Conservation (phyloP, 2,113 vertebrate genomes). For the Heloderma charlesbogerti region DNA sequence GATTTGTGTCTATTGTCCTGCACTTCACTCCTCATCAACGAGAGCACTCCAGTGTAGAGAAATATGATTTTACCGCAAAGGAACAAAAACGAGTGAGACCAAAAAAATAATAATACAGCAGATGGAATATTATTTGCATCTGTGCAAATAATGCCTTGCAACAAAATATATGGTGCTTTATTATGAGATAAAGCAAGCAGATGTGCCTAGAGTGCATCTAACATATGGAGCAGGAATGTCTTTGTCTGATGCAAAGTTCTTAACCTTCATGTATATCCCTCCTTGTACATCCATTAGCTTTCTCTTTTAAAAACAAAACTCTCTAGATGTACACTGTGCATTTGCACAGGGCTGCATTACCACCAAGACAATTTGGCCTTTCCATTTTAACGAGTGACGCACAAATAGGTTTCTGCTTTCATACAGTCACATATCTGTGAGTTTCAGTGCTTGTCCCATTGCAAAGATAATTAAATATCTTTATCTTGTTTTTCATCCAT, state of each 20-base stretch:
- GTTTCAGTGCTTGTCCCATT: neutral
- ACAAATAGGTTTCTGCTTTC: constrained; percentile 9
- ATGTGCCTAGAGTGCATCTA: constrained; percentile 58
- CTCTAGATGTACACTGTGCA: constrained; percentile 18
- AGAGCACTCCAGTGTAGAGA: constrained; percentile 69
- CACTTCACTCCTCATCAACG: constrained; percentile 76
- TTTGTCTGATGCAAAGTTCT: constrained; percentile 55
- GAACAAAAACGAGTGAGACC: constrained; percentile 70
- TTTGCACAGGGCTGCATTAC: constrained; percentile 29
- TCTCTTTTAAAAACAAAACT: constrained; percentile 27
- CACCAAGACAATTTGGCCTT: neutral
- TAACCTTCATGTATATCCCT: constrained; percentile 56
- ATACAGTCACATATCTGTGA: neutral
- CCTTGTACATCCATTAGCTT: constrained; percentile 65
- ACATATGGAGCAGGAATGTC: constrained; percentile 43
- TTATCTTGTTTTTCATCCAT: neutral
- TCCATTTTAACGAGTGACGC: neutral
- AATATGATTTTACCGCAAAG: constrained; percentile 72
- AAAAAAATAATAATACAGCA: constrained; percentile 35
- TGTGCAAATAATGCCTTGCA: constrained; percentile 70
- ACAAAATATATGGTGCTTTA: constrained; percentile 58
- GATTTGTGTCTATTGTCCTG: constrained; percentile 75
- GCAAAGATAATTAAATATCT: neutral
- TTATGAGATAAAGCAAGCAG: constrained; percentile 65
- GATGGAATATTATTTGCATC: constrained; percentile 76